A percentile compares a stretch with the other conserved stretches of the same genome.
phyloP scores from a whole-genome alignment of 30 jellyfish, hydroid and myxozoan genomes.

The Aurelia sp. region DNA sequence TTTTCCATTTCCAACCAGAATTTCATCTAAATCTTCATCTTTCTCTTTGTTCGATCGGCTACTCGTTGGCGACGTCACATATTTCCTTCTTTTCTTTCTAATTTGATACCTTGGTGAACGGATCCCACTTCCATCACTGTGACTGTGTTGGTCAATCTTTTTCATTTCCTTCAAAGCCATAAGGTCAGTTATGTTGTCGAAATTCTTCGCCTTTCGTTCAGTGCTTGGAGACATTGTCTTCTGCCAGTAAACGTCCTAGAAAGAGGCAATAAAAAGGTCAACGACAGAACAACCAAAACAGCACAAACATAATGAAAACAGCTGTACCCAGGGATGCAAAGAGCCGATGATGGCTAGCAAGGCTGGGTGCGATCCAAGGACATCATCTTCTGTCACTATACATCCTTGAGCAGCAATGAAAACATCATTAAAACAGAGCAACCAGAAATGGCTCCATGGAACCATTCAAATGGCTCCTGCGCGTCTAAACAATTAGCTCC shows the following conservation, averaged over 20 bases:
- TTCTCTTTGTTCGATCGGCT: conserved; percentile 14
- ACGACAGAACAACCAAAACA: too few relatives aligned
- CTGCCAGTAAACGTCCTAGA: conserved; percentile 70
- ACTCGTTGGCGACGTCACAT: conserved; percentile 26
- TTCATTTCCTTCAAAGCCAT: conserved; percentile 58
- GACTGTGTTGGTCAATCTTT: conserved; percentile 48
- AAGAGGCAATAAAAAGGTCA: too few relatives aligned
- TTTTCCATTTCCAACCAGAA: conserved; percentile 12
- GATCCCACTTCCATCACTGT: conserved; percentile 63
- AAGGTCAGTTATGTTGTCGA: conserved; percentile 45
- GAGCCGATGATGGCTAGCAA: too few relatives aligned
- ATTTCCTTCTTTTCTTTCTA: conserved; percentile 63
- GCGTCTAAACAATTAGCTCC: too few relatives aligned
- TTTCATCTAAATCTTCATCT: conserved; percentile 9
- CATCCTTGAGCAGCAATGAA: too few relatives aligned
- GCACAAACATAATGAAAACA: too few relatives aligned
- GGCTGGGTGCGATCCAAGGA: too few relatives aligned
- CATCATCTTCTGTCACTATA: too few relatives aligned
- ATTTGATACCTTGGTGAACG: conserved; percentile 56
- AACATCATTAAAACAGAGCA: too few relatives aligned
- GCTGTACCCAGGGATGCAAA: too few relatives aligned
- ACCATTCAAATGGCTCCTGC: too few relatives aligned
- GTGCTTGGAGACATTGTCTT: conserved; percentile 48
- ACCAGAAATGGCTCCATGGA: too few relatives aligned
- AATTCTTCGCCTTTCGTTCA: conserved; percentile 39